phyloP scores from a whole-genome alignment of 2,113 vertebrate species.

The Sebastes schlegelii region DNA sequence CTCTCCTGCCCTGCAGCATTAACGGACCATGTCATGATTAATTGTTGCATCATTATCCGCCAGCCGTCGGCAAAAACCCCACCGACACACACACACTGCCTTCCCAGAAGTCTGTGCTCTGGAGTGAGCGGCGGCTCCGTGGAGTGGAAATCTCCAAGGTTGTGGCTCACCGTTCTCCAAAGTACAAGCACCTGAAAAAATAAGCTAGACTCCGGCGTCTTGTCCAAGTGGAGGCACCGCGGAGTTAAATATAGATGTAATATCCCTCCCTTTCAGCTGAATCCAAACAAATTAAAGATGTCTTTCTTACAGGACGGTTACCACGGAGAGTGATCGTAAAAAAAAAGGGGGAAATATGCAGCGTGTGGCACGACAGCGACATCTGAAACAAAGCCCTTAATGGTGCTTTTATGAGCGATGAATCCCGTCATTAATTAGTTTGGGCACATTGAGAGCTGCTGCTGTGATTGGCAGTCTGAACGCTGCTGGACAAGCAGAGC shows the following conservation, averaged over 20 bases:
- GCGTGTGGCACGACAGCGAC: slow-evolving; percentile 56
- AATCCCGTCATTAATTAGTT: slow-evolving; percentile 71
- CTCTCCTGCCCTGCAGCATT: slow-evolving; percentile 39
- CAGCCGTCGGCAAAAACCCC: slow-evolving; percentile 84
- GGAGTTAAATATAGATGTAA: slow-evolving; percentile 95
- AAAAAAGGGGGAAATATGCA: slow-evolving; percentile 38
- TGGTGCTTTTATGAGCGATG: slow-evolving; percentile 55
- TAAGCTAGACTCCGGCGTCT: slow-evolving; percentile 89
- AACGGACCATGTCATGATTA: slow-evolving; percentile 91
- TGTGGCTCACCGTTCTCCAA: slow-evolving; percentile 89
- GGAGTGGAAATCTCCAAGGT: slow-evolving; percentile 88
- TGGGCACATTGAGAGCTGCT: slow-evolving; percentile 84
- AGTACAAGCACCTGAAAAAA: slow-evolving; percentile 99
- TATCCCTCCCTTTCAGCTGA: slow-evolving; percentile 89
- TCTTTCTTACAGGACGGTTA: slow-evolving; percentile 86
- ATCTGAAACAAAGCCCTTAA: slow-evolving; percentile 59
- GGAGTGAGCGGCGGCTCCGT: slow-evolving; percentile 62
- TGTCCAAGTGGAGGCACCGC: slow-evolving; percentile 88
- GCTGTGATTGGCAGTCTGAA: slow-evolving; percentile 89
- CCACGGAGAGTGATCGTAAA: slow-evolving; percentile 88
- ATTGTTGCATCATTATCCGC: slow-evolving; percentile 85
- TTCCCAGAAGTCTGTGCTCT: slow-evolving; percentile 89
- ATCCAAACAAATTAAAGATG: slow-evolving; percentile 93
- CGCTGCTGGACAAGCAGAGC: slow-evolving; percentile 86
- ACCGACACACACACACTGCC: slow-evolving; percentile 82